These are phyloP conservation scores for Falco concolor DNA, from an alignment of 2,797 vertebrate genomes.

Conservation along the genomic window DNA sequence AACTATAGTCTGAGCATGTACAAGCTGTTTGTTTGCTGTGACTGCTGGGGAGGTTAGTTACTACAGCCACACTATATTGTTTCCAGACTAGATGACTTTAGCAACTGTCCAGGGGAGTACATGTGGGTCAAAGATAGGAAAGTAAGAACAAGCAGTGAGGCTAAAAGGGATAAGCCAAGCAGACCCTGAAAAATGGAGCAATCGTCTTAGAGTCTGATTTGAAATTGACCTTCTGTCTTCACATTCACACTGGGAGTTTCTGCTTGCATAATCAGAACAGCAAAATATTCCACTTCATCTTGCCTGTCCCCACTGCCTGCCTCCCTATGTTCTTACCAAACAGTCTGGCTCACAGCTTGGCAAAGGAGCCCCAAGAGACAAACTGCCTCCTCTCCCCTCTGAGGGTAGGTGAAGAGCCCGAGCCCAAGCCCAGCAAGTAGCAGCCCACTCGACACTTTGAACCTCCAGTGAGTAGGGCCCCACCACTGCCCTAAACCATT, in stretches of 20 bases:
- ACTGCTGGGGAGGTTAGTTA: neutral
- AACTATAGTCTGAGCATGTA: neutral
- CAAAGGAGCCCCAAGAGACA: neutral
- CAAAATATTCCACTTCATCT: neutral
- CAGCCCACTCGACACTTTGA: neutral
- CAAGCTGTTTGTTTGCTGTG: neutral
- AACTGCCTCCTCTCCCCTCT: neutral
- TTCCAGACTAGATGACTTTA: neutral
- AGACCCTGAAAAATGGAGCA: neutral
- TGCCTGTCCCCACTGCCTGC: rapidly evolving
- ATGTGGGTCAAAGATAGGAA: neutral
- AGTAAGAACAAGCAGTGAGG: neutral
- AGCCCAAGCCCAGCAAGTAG: neutral
- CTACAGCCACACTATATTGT: neutral
- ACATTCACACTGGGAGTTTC: neutral
- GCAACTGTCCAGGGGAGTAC: neutral
- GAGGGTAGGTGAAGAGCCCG: neutral
- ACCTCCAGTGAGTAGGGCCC: neutral
- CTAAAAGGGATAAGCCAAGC: neutral
- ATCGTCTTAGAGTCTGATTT: neutral
- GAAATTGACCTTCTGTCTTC: neutral
- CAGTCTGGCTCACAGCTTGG: neutral
- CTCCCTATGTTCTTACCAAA: neutral
- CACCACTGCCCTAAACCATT: neutral
- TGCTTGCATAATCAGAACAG: neutral